Base-by-base conservation (phyloP, 2,113 vertebrate species). In the Tetrax tetrax region DNA sequence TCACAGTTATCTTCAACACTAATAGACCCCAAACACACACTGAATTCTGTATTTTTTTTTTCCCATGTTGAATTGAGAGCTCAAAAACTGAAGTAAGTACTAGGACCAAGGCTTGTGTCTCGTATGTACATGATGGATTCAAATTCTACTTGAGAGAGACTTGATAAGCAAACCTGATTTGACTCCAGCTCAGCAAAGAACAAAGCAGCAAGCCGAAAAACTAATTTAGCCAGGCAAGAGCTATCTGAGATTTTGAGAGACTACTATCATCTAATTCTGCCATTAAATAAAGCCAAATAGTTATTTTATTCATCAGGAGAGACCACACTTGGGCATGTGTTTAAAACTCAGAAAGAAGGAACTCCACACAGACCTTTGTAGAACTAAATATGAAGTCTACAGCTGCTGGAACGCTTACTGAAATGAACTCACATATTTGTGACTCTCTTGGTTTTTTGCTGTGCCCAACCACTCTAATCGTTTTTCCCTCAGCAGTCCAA, bases 351-450 rank as follows among this genome's bases (percentile, higher is more conserved):
- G 9, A 95, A 37, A 92, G 70, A 61, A 51, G 75, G 47, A 89
- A 93, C 60, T 71, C 90, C 79, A 64, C 38, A 33, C 8, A 41
- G 90, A 92, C 69, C 53, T 83, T 87, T 87, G 64, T n/a, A 92
- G 88, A 88, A 81, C 83, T 71, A 92, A 92, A 94, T 61, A 86
- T 25, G 41, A 92, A 89, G 37, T 29, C 86, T 78, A 45, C 80
- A 89, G 80, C 94, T 94, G 77, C 90, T 89, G 54, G 35, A 95
- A 91, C 57, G 50, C 69, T 95, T 75, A 68, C 43, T 93, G 61
- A 75, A 94, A 93, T 90, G 60, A 92, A 92, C 53, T 92, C 88
- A 64, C 53, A 19, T 45, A 65, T 90, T 90, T 90, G 86, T 65
- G 48, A 84, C 54, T 94, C 83, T 93, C 90, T 81, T 33, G 47